Conservation (phyloP, 64 coral and sea anemone species). For the Acropora tenuis region DNA sequence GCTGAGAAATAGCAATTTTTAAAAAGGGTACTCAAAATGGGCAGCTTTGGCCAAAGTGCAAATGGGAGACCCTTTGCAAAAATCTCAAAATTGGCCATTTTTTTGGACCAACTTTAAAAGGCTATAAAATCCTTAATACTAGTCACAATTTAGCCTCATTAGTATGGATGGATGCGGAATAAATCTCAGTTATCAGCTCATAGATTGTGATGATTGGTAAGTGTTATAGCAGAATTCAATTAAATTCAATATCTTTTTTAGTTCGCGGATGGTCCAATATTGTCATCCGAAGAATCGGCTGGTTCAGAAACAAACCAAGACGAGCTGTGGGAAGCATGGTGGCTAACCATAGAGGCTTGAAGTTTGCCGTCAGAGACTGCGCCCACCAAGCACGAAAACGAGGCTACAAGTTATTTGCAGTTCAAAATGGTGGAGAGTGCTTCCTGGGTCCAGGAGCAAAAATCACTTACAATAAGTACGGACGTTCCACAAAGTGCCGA, state of each 20-base stretch:
- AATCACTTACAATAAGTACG: constrained; percentile 52
- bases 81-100: too few relatives aligned
- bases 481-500: constrained; percentile 42
- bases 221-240: not conserved
- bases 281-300: constrained; percentile 39
- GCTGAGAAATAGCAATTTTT: too few relatives aligned
- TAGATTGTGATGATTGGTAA: too few relatives aligned
- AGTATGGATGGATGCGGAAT: too few relatives aligned
- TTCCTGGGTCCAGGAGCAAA: constrained; percentile 50
- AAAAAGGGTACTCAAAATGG: too few relatives aligned
- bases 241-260: not conserved
- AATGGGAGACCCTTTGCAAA: too few relatives aligned
- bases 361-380: constrained; percentile 42
- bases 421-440: constrained; percentile 62
- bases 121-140: too few relatives aligned
- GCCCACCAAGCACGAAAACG: constrained; percentile 32
- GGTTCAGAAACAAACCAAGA: constrained; percentile 38
- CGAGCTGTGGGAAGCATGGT: constrained; percentile 35
- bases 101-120: too few relatives aligned
- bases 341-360: constrained; percentile 38
- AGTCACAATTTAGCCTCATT: too few relatives aligned
- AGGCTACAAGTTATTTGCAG: constrained; percentile 54
- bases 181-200: too few relatives aligned
- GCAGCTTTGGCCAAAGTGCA: too few relatives aligned
- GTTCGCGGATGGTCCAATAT: constrained; percentile 30